phyloP scores from a whole-genome alignment of 2,888 invertebrate species.

The Trichogramma dendrolimi region DNA sequence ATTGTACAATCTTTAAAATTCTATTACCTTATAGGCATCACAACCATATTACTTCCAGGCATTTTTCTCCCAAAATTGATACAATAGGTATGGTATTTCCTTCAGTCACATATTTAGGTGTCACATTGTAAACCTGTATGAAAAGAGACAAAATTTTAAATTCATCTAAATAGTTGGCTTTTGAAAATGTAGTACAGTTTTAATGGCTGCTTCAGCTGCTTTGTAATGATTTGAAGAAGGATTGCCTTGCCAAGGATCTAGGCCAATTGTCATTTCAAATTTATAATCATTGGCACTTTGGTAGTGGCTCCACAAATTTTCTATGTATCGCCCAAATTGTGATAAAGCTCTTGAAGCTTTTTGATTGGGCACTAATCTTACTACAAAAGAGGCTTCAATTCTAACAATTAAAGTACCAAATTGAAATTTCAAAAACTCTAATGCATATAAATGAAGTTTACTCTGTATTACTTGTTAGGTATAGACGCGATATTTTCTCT shows the following conservation, averaged over 20 bases:
- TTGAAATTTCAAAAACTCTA: background rate
- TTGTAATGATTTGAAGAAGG: conserved; percentile 32
- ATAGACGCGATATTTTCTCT: conserved; percentile 22
- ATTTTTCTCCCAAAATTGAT: conserved; percentile 28
- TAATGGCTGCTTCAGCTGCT: conserved; percentile 33
- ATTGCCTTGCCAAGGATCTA: conserved; percentile 36
- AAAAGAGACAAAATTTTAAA: conserved; percentile 1
- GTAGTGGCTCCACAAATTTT: conserved; percentile 27
- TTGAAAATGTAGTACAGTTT: conserved; percentile 25
- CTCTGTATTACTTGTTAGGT: conserved; percentile 22
- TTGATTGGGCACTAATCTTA: conserved; percentile 34
- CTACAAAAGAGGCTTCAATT: conserved; percentile 32
- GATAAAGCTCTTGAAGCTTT: conserved; percentile 23
- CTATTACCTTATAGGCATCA: conserved; percentile 34
- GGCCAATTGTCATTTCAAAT: conserved; percentile 31
- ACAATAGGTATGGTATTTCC: conserved; percentile 34
- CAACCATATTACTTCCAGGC: conserved; percentile 31
- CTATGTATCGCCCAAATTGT: conserved; percentile 31
- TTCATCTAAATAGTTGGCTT: background rate
- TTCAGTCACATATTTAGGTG: conserved; percentile 32
- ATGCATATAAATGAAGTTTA: background rate
- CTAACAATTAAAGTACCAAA: conserved; percentile 22
- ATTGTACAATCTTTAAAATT: conserved; percentile 1
- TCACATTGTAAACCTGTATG: conserved; percentile 29
- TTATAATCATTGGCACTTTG: conserved; percentile 31